These are phyloP conservation scores for Drosophila sordidula DNA, from an alignment of 2,888 invertebrate species.

Conservation along the genomic window DNA sequence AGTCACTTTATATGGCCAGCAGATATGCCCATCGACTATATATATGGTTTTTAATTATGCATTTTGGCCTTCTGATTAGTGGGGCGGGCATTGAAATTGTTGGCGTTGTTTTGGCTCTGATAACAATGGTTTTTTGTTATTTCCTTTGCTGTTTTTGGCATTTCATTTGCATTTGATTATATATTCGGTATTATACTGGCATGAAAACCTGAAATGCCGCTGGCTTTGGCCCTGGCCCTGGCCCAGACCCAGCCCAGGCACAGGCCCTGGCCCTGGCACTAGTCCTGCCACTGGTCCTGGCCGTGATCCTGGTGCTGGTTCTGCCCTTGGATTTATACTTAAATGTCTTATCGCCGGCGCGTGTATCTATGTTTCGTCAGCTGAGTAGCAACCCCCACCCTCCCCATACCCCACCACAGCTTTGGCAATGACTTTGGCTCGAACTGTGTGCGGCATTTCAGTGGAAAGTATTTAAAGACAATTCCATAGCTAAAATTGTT, in stretches of 20 bases:
- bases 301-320: slow-evolving; percentile 8
- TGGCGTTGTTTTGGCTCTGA: slow-evolving; percentile 24
- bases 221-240: background rate
- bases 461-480: slow-evolving; percentile 57
- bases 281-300: background rate
- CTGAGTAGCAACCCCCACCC: slow-evolving; percentile 17
- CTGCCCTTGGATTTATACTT: slow-evolving; percentile 46
- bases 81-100: slow-evolving; percentile 32
- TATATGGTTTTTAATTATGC: slow-evolving; percentile 44
- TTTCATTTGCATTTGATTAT: slow-evolving; percentile 70
- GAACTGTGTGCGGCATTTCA: slow-evolving; percentile 43
- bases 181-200: slow-evolving; percentile 16
- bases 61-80: slow-evolving; percentile 36
- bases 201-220: slow-evolving; percentile 4
- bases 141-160: slow-evolving; percentile 50
- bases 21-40: background rate
- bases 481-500: slow-evolving; percentile 35
- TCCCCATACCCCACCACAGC: background rate
- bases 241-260: background rate
- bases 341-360: slow-evolving; percentile 56
- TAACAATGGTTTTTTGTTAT: slow-evolving; percentile 14
- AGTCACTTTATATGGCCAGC: background rate
- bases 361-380: slow-evolving; percentile 42
- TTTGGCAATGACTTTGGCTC: slow-evolving; percentile 28
- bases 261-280: background rate